These are phyloP conservation scores for Nephotettix cincticeps DNA, from an alignment of 1,140 invertebrate genomes.

Conservation along the genomic window DNA sequence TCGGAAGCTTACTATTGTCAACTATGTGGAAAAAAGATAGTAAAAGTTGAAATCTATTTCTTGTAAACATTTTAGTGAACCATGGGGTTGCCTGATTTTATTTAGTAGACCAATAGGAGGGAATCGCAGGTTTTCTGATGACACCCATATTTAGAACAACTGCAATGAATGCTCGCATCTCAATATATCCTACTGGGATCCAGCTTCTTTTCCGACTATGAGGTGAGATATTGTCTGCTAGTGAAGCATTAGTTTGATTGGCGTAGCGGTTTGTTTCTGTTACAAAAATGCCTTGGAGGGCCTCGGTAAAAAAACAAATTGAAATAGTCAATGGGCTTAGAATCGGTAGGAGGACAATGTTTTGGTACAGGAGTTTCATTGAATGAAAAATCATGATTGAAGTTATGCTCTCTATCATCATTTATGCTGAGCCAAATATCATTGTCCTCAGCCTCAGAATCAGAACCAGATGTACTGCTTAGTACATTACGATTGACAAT, in stretches of 20 bases:
- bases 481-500: not conserved
- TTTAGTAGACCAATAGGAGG: not conserved
- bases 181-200: not conserved
- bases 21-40: slow-evolving; percentile 5
- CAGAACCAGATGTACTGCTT: not conserved
- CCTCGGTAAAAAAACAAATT: slow-evolving; percentile 8
- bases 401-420: not conserved
- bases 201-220: not conserved
- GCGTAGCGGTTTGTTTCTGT: slow-evolving; percentile 5
- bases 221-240: not conserved
- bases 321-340: not conserved
- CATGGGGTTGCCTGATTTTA: not conserved
- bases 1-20: too few relatives aligned
- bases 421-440: not conserved
- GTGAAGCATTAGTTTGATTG: not conserved
- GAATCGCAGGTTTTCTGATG: not conserved
- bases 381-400: too few relatives aligned
- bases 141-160: slow-evolving; percentile 6
- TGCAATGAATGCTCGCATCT: slow-evolving; percentile 1
- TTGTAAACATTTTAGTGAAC: not conserved
- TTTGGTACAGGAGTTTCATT: not conserved
- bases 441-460: not conserved
- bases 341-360: not conserved
- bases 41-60: not conserved
- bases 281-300: not conserved